Percentiles rank a stretch among this genome's conserved stretches.
phyloP scores from a whole-genome alignment of 2,113 vertebrate species.

The Zosterops pallidus region DNA sequence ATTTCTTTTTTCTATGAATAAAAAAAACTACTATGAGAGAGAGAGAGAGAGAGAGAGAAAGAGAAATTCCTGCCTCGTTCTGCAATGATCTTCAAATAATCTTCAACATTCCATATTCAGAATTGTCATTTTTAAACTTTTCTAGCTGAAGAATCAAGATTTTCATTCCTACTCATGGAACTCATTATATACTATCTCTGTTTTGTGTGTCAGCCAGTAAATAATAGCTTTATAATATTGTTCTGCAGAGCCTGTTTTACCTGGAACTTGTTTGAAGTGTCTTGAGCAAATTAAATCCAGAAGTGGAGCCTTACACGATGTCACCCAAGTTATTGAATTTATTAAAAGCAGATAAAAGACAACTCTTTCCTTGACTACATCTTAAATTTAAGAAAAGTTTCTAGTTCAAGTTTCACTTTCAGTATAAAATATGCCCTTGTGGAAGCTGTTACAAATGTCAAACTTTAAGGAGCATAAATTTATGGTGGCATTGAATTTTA shows the following conservation, averaged over 20 bases:
- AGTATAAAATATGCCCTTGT: slow-evolving; percentile 83
- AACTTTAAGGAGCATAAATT: slow-evolving; percentile 80
- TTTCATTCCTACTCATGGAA: background rate
- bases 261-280: background rate
- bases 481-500: slow-evolving; percentile 82
- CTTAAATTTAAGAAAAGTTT: slow-evolving; percentile 76
- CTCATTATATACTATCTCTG: background rate
- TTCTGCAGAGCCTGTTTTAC: background rate
- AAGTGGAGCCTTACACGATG: background rate
- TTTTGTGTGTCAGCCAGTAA: background rate
- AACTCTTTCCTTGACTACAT: background rate
- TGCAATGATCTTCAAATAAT: background rate
- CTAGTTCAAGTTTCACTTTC: slow-evolving; percentile 80
- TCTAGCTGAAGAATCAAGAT: background rate
- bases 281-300: background rate
- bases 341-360: background rate
- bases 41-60: background rate
- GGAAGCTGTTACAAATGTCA: slow-evolving; percentile 81
- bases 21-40: background rate
- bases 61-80: background rate
- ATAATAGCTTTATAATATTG: background rate
- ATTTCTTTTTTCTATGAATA: slow-evolving; percentile 10
- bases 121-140: background rate
- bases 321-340: background rate
- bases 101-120: background rate